Evolutionary conservation across 2,797 vertebrate species (phyloP).

Genomic region (Dendrocincla tyrannina): DNA sequence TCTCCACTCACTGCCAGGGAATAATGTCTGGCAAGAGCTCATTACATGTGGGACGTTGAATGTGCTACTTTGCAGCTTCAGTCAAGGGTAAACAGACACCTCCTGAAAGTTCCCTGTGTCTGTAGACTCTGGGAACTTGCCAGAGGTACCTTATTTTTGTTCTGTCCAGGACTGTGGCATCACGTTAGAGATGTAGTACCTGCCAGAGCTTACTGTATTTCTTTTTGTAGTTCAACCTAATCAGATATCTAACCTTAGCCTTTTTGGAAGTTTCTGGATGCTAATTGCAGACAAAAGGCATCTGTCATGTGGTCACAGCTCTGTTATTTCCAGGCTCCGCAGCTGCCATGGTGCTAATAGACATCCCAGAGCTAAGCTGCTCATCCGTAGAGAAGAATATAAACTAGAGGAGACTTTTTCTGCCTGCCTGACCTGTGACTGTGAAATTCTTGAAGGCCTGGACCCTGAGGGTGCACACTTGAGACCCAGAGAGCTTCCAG

Average conservation of each 20-base stretch:
- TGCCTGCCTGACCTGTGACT: neutral
- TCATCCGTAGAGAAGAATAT: neutral
- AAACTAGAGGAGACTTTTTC: neutral
- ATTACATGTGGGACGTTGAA: accelerated
- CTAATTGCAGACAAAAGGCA: neutral
- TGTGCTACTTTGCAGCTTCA: neutral
- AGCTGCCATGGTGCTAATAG: neutral
- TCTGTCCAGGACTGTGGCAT: neutral
- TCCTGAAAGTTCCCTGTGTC: neutral
- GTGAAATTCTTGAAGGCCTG: neutral
- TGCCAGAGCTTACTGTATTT: neutral
- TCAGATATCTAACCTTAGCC: neutral
- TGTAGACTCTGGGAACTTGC: neutral
- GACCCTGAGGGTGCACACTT: neutral
- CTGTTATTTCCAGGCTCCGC: neutral
- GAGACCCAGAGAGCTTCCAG: neutral
- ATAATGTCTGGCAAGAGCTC: neutral
- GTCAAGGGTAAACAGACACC: neutral
- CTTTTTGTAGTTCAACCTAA: neutral
- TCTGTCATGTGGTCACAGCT: neutral
- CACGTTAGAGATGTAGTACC: neutral
- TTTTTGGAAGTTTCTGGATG: neutral
- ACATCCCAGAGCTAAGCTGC: neutral
- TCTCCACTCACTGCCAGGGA: neutral
- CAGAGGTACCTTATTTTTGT: neutral